phyloP scores from a whole-genome alignment of 2,888 invertebrate genomes.

The Lycaena phlaeas region DNA sequence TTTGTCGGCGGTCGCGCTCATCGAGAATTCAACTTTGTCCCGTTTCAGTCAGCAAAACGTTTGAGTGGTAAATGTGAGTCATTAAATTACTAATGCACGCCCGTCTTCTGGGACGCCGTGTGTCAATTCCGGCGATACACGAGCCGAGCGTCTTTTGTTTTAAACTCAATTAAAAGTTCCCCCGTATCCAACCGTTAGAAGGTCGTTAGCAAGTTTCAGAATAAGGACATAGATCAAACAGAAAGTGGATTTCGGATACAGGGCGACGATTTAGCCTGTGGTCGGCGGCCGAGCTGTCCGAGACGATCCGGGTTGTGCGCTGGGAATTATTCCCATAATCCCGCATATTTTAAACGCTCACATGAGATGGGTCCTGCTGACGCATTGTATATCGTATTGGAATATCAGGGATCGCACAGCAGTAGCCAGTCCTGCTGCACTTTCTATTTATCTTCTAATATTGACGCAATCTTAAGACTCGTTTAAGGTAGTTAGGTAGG shows the following conservation, averaged over 20 bases:
- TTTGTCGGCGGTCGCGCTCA: constrained; percentile 2
- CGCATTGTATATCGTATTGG: no score
- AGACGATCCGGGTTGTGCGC: no score
- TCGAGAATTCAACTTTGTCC: not conserved
- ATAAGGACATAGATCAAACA: constrained; percentile 22
- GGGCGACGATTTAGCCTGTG: constrained; percentile 20
- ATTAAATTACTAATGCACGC: constrained; percentile 23
- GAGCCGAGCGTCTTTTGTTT: constrained; percentile 41
- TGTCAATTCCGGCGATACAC: constrained; percentile 16
- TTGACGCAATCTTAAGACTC: no score
- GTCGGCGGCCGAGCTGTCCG: constrained; percentile 8
- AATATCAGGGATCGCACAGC: no score
- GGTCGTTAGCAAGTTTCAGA: constrained; percentile 31
- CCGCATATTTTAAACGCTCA: no score
- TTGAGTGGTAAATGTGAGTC: constrained; percentile 14
- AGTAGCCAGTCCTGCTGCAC: no score
- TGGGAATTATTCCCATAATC: no score
- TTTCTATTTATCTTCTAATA: no score
- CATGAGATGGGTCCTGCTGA: no score
- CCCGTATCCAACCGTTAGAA: constrained; percentile 32
- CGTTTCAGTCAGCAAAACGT: not conserved
- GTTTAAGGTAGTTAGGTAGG: no score
- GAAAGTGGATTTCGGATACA: constrained; percentile 20
- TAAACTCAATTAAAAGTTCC: constrained; percentile 27
- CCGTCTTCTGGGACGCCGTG: constrained; percentile 21